Evolutionary conservation across 2,888 invertebrate species (phyloP), one percentile per base, ranked within the genome.

Genomic region (Tethea ocularis): DNA sequence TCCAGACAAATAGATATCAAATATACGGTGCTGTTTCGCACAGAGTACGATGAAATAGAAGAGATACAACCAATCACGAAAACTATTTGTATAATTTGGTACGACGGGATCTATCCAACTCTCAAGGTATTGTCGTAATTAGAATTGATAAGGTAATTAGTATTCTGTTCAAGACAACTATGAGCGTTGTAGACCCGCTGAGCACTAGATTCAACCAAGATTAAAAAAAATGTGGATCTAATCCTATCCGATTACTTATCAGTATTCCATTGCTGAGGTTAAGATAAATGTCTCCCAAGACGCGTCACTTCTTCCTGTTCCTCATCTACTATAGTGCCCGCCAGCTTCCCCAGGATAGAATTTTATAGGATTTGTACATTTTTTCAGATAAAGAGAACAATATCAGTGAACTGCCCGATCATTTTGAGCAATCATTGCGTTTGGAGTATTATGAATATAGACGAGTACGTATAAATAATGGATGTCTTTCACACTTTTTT

Each of bases 31-130:
- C 68, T 93, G 3, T 92, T 77, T 62, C 84, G 89, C 7, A 88
- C 87, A 2, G 91, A 90, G 62, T 77, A 73, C 46, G 88, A 86
- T 10, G 89, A 88, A 58, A 69, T 91, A 3, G 84, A 84, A 60
- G 91, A 92, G 67, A 87, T 90, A 67, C 88, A 89, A 59, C 90
- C 91, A 0, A 71, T 87, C 2, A 72, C 52, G n/a, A 89, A 85
- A 62, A 85, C 77, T 0, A 88, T 93, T 61, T 87, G 87, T 62
- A 82, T 63, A n/a, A 63, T 93, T 57, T 93, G 90, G 90, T 93
- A 91, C 58, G 91, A 92, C 60, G 92, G 91, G 5, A 90, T 92
- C 64, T 92, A 91, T 68, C 92, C 93, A 26, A 91, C 85, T 2
- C 72, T 90, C 3, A 87, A 91, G 88, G 93, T 90, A 56, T 33